Evolutionary conservation across 1,140 invertebrate species (phyloP), one percentile per base, ranked within the genome.

Genomic region (Caenorhabditis latens): DNA sequence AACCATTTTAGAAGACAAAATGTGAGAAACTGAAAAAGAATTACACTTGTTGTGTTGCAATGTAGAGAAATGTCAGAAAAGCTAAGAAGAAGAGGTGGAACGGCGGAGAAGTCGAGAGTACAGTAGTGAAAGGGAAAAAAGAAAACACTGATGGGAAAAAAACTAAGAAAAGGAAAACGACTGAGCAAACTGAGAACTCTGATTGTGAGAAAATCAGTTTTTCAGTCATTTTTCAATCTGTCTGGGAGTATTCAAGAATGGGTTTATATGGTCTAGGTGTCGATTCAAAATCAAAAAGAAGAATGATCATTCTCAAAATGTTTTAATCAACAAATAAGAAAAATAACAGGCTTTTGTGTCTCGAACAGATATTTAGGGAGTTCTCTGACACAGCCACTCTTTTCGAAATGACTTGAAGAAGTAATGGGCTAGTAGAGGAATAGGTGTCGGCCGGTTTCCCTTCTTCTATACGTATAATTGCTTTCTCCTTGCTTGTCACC

Each of bases 401-500:
- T n/a, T 32, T 13, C 9, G 24, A 63, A 32, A 21, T 19, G 24
- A 40, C 14, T 43, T 4, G n/a, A 50, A 79, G 19, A 79, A 79
- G 71, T 79, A 79, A 79, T 79, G 71, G 71, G 46, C 71, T 79
- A 79, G 71, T 79, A 79, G 46, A 14, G 71, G 46, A 79, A 71
- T 71, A 79, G 71, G 71, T 79, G 71, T 79, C 71, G 71, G 71
- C 46, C 71, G 43, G 71, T 48, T 79, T 79, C 71, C 21, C 71
- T 50, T 53, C 53, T 50, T 14, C 42, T n/a, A 79, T 79, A 79
- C 71, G 71, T 79, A 79, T 79, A 79, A 79, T 79, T 79, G 71
- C 71, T 79, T 79, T 79, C 71, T 79, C 71, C 71, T 79, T 79
- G 71, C 71, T 79, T 79, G 71, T 79, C 71, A 79, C 71, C 71